These are phyloP conservation scores for Drosophila burlai DNA, from an alignment of 1,140 invertebrate genomes.

Conservation along the genomic window DNA sequence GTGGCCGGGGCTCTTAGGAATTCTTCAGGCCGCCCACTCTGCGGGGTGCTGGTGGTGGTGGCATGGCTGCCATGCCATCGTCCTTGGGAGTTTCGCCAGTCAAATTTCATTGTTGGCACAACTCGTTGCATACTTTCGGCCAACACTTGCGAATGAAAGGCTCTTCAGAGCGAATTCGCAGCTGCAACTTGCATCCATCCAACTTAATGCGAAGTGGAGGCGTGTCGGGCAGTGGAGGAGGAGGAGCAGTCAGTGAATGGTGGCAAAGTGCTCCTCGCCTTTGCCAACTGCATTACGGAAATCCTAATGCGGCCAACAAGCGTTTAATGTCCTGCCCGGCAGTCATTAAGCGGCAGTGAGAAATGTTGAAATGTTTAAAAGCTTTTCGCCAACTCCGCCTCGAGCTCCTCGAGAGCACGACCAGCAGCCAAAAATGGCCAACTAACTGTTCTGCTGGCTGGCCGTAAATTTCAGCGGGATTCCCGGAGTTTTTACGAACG, in stretches of 20 bases:
- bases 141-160: constrained; percentile 61
- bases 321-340: constrained; percentile 77
- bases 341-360: constrained; percentile 70
- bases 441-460: constrained; percentile 56
- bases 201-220: constrained; percentile 21
- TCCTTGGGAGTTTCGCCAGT: constrained; percentile 52
- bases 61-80: not conserved
- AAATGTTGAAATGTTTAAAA: constrained; percentile 57
- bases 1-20: constrained; percentile 38
- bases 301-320: constrained; percentile 78
- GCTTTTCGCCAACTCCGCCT: constrained; percentile 47
- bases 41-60: not conserved
- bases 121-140: constrained; percentile 59
- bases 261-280: constrained; percentile 29
- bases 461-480: constrained; percentile 60
- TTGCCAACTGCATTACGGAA: constrained; percentile 72
- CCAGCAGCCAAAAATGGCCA: constrained; percentile 54
- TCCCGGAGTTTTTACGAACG: constrained; percentile 8
- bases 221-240: not conserved
- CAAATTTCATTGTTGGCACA: constrained; percentile 58
- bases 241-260: not conserved
- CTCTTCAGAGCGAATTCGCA: constrained; percentile 54
- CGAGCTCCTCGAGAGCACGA: not conserved
- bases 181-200: constrained; percentile 32
- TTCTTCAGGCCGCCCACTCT: constrained; percentile 31